Evolutionary conservation across 2,797 vertebrate species (phyloP), one percentile per base, ranked within the genome.

Genomic region (Eremophila alpestris): DNA sequence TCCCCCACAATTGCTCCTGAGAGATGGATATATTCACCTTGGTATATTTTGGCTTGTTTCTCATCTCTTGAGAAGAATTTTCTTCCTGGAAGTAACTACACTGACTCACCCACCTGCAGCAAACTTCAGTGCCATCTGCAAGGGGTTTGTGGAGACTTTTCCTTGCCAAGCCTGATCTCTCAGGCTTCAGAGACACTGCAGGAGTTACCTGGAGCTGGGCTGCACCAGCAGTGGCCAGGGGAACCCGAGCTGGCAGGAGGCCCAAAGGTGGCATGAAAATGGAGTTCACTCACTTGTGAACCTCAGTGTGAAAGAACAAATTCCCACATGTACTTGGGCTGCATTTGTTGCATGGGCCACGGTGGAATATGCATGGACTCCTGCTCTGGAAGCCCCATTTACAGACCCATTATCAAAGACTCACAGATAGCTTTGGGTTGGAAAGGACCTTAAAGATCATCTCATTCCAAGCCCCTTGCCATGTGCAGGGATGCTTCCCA

Each of bases 281-380:
- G 30, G 43, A 68, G 4, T 17, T 76, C 36, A 32, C 15, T 22
- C 30, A 9, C 24, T 52, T 40, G n/a, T 29, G 78, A 87, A 29
- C 10, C 46, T 48, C 56, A 11, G 9, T 2, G 5, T 34, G 20
- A 67, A 80, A 52, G 34, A 41, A 4, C 36, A 80, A 26, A 77
- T 59, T 55, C 19, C 26, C 41, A 74, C 0, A 2, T 0, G 6
- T 30, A 9, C n/a, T 40, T 18, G 23, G 54, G 32, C 43, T 27
- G 7, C 2, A 0, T 2, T 64, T 41, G 29, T 27, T 62, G 10
- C 13, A 8, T 4, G 17, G 11, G 52, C 60, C 32, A 13, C 0
- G 1, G 10, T 16, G 13, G 43, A 74, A 81, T 9, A 55, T 1
- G 2, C 0, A 2, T 20, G 9, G 20, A 45, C 6, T 29, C 24